phyloP scores from a whole-genome alignment of 1,140 invertebrate species.

The Drosophila kepulauana region DNA sequence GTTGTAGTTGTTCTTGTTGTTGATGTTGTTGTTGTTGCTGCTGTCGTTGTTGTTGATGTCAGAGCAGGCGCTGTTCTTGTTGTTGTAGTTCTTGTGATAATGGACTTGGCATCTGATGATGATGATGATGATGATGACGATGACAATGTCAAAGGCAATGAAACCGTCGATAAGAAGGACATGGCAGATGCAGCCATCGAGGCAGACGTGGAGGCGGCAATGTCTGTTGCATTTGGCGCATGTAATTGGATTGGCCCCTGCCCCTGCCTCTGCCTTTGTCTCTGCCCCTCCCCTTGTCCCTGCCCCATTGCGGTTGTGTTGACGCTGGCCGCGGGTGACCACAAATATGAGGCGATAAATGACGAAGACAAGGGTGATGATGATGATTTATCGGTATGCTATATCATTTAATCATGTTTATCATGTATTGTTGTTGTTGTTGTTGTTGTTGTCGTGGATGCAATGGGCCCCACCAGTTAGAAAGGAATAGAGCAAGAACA shows the following conservation, averaged over 20 bases:
- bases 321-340: conserved; percentile 56
- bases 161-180: conserved; percentile 43
- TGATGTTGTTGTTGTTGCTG: conserved; percentile 38
- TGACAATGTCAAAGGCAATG: conserved; percentile 36
- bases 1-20: conserved; percentile 35
- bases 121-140: conserved; percentile 17
- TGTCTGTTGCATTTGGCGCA: conserved; percentile 33
- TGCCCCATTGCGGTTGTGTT: conserved; percentile 7
- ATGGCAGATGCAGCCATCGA: conserved; percentile 19
- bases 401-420: conserved; percentile 26
- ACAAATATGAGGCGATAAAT: conserved; percentile 73
- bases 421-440: neutral
- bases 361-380: conserved; percentile 52
- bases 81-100: conserved; percentile 20
- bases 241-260: conserved; percentile 17
- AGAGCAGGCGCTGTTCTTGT: conserved; percentile 4
- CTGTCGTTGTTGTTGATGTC: conserved; percentile 7
- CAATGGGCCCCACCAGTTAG: conserved; percentile 8
- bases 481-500: conserved; percentile 57
- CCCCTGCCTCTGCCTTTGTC: neutral
- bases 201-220: neutral
- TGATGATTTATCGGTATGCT: conserved; percentile 72
- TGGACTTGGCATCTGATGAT: conserved; percentile 27
- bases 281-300: neutral
- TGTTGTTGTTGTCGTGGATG: neutral